phyloP scores from a whole-genome alignment of 1,140 invertebrate genomes.

The Stenopsyche tienmushanensis region DNA sequence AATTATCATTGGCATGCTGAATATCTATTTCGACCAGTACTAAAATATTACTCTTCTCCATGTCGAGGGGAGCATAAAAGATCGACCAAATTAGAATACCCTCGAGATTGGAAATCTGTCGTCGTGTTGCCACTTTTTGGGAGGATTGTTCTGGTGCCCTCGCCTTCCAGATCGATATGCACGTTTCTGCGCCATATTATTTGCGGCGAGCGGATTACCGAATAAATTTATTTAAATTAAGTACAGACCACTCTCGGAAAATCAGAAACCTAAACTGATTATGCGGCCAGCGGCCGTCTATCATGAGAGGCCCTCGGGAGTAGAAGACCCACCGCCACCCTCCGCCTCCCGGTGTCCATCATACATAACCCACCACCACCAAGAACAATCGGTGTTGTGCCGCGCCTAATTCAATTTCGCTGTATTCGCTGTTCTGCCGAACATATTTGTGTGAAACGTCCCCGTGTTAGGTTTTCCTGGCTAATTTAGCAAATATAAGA shows the following conservation, averaged over 20 bases:
- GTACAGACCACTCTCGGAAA: constrained; percentile 18
- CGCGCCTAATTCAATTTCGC: constrained; percentile 1
- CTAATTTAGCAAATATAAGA: too few relatives aligned
- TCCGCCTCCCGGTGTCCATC: constrained; percentile 7
- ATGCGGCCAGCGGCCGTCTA: constrained; percentile 26
- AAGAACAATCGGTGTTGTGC: constrained; percentile 1
- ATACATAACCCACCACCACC: constrained; percentile 1
- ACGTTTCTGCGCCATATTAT: background rate
- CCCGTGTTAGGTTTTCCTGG: too few relatives aligned
- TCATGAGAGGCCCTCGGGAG: constrained; percentile 16
- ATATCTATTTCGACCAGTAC: too few relatives aligned
- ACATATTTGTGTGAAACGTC: too few relatives aligned
- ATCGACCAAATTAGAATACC: too few relatives aligned
- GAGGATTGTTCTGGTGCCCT: too few relatives aligned
- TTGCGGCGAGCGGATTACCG: constrained; percentile 5
- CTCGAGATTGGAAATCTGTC: too few relatives aligned
- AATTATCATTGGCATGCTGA: too few relatives aligned
- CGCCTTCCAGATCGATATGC: background rate
- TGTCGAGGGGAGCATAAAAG: too few relatives aligned
- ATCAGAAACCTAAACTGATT: constrained; percentile 29
- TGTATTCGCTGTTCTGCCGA: background rate
- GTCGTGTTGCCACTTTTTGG: too few relatives aligned
- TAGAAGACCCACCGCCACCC: background rate
- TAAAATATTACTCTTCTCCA: too few relatives aligned
- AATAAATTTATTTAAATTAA: constrained; percentile 32